phyloP scores from a whole-genome alignment of 2,888 invertebrate species.

The Drosophila aldrichi region DNA sequence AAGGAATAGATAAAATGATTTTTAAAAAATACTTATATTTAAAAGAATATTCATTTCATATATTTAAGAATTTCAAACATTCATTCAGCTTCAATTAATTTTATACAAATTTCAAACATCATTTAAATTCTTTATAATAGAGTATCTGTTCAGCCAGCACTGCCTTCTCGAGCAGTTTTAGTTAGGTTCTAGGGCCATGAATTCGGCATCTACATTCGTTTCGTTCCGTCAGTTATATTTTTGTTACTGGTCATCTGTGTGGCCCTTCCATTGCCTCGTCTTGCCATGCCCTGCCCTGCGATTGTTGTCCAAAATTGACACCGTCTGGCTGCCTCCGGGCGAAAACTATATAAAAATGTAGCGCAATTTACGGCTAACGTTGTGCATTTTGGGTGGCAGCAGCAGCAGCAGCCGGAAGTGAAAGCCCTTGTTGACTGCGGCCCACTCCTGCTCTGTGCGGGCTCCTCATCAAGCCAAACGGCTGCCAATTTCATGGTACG shows the following conservation, averaged over 20 bases:
- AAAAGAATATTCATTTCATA: too few species aligned
- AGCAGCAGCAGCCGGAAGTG: slow-evolving; percentile 28
- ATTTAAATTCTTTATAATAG: not conserved
- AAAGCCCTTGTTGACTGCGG: slow-evolving; percentile 15
- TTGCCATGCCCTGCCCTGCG: not conserved
- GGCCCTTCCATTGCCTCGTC: slow-evolving; percentile 3
- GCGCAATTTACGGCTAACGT: slow-evolving; percentile 65
- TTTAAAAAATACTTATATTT: too few species aligned
- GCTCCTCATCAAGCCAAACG: slow-evolving; percentile 25
- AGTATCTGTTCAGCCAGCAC: not conserved
- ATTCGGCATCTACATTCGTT: slow-evolving; percentile 10
- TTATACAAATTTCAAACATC: too few species aligned
- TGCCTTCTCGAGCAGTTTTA: not conserved
- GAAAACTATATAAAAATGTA: slow-evolving; percentile 70
- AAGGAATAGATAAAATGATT: too few species aligned
- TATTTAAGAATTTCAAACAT: too few species aligned
- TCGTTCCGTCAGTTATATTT: slow-evolving; percentile 1
- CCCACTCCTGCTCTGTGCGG: not conserved
- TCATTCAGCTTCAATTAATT: too few species aligned
- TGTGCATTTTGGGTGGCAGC: slow-evolving; percentile 35
- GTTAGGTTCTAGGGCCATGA: not conserved
- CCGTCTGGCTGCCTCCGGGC: slow-evolving; percentile 47
- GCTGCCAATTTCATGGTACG: slow-evolving; percentile 70
- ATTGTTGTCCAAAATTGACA: slow-evolving; percentile 66
- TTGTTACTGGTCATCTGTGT: slow-evolving; percentile 18